Conservation (phyloP, 2,888 invertebrate species). For the Tetheella fluctuosa region DNA sequence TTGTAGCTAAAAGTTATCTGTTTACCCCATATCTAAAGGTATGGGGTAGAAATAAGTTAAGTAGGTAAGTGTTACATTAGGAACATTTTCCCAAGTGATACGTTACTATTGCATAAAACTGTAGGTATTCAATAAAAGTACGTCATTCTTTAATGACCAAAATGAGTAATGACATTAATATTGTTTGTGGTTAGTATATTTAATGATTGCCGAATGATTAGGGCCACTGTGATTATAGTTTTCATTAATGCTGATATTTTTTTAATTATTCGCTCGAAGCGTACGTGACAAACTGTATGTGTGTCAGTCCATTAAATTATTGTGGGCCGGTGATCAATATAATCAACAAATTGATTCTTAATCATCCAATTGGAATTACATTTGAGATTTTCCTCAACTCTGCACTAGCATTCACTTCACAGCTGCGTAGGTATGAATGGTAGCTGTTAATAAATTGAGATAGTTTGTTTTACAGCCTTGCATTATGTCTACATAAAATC, state of each 20-base stretch:
- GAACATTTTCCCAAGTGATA: background rate
- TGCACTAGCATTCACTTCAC: conserved; percentile 6
- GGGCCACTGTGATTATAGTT: conserved; percentile 60
- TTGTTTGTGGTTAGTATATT: conserved; percentile 49
- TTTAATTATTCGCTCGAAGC: conserved; percentile 48
- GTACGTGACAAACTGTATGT: conserved; percentile 73
- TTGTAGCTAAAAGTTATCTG: no score
- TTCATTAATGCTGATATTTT: conserved; percentile 61
- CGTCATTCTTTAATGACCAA: conserved; percentile 32
- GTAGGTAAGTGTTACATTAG: background rate
- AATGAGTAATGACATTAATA: conserved; percentile 44
- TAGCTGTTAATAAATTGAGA: no score
- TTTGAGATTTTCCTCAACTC: conserved; percentile 62
- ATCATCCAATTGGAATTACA: conserved; percentile 50
- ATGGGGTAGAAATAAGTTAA: no score
- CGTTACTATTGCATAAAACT: conserved; percentile 40
- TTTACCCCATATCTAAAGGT: no score
- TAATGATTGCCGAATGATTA: conserved; percentile 59
- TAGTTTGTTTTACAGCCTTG: no score
- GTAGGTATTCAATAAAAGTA: conserved; percentile 46
- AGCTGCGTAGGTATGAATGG: background rate
- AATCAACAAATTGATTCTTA: conserved; percentile 58
- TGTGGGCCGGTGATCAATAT: conserved; percentile 40
- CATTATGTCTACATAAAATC: no score
- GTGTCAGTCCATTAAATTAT: conserved; percentile 60